These are phyloP conservation scores for Esox lucius DNA, from an alignment of 2,797 vertebrate species.

Conservation along the genomic window DNA sequence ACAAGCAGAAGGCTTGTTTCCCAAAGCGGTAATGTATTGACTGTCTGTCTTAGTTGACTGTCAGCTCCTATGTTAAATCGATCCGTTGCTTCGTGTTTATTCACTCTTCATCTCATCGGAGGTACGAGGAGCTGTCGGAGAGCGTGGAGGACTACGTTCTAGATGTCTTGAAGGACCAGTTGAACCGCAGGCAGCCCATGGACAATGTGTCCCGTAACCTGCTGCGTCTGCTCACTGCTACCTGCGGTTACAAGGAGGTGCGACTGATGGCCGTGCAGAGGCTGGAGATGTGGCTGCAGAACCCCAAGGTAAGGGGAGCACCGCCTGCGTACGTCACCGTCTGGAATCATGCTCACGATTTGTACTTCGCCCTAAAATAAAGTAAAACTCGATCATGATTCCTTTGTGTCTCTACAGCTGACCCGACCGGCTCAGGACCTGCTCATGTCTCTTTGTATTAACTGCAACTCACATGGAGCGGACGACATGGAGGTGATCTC, in stretches of 20 bases:
- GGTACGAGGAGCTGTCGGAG: slow-evolving; percentile 94
- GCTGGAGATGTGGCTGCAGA: slow-evolving; percentile 99
- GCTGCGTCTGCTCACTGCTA: slow-evolving; percentile 89
- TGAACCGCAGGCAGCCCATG: slow-evolving; percentile 95
- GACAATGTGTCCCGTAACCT: slow-evolving; percentile 97
- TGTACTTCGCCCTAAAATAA: neutral
- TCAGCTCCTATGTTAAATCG: neutral
- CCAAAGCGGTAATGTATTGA: neutral
- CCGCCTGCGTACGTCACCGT: too few species aligned
- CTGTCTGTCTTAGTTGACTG: neutral
- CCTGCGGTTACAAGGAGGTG: slow-evolving; percentile 95
- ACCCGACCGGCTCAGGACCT: slow-evolving; percentile 96
- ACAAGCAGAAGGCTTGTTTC: neutral
- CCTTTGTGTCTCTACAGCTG: slow-evolving; percentile 70
- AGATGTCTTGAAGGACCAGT: slow-evolving; percentile 90
- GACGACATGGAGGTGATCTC: slow-evolving; percentile 98
- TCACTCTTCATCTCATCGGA: slow-evolving; percentile 44
- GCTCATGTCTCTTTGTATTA: slow-evolving; percentile 97
- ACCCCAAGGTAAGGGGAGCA: slow-evolving; percentile 85
- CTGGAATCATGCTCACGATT: too few species aligned
- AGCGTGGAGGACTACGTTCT: slow-evolving; percentile 97
- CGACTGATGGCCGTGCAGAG: slow-evolving; percentile 93
- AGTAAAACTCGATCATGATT: neutral
- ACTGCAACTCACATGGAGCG: slow-evolving; percentile 88
- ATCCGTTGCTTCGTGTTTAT: neutral